These are phyloP conservation scores for Platichthys stellatus DNA, from an alignment of 2,113 vertebrate genomes.

Conservation along the genomic window DNA sequence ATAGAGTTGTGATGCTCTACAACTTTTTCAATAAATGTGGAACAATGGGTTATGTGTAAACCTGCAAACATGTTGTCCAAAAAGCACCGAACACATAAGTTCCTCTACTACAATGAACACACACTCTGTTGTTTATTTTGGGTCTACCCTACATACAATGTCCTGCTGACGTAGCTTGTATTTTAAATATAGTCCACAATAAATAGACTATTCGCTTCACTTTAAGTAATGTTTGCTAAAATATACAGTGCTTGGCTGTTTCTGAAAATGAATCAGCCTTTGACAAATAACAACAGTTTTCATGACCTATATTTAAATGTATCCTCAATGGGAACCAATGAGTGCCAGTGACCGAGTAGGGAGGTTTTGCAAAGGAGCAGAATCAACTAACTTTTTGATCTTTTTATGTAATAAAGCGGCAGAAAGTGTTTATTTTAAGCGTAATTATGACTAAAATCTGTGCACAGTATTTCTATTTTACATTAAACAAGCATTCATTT, in stretches of 20 bases:
- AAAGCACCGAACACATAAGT: too few species aligned
- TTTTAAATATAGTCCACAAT: conserved; percentile 6
- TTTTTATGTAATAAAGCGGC: neutral
- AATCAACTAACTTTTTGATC: neutral
- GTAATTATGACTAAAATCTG: neutral
- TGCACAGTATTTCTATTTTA: neutral
- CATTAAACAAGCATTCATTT: neutral
- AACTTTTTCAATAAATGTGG: too few species aligned
- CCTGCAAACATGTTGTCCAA: too few species aligned
- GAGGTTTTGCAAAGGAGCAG: too few species aligned
- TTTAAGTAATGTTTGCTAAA: conserved; percentile 18
- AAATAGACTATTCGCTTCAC: conserved; percentile 9
- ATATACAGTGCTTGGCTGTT: conserved; percentile 4
- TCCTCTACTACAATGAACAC: neutral
- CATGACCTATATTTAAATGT: conserved; percentile 29
- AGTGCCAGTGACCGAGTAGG: neutral
- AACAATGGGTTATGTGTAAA: too few species aligned
- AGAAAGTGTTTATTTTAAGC: too few species aligned
- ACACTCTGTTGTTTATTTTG: neutral
- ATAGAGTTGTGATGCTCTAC: too few species aligned
- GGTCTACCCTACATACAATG: neutral
- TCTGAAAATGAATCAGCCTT: conserved; percentile 13
- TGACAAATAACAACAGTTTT: conserved; percentile 16
- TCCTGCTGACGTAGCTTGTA: neutral
- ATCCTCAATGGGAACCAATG: conserved; percentile 14